Evolutionary conservation across 2,797 vertebrate species (phyloP).

Genomic region (Syndactyla subalaris): DNA sequence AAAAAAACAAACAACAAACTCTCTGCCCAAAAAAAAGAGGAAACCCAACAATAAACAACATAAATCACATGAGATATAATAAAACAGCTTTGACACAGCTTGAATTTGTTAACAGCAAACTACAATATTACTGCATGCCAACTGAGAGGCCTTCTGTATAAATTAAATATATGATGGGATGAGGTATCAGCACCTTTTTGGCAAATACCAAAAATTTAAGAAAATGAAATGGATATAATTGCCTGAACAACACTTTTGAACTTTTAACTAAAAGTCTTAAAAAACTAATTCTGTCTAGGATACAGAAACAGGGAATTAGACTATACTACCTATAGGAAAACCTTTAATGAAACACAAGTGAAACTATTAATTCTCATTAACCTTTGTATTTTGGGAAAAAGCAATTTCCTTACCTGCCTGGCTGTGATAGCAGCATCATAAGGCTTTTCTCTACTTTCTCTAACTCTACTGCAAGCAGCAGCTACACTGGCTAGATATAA

Average conservation of each 20-base stretch:
- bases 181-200: constrained; percentile 17
- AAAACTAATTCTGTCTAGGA: neutral
- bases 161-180: neutral
- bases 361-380: neutral
- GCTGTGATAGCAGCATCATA: neutral
- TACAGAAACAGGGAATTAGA: neutral
- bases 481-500: neutral
- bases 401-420: neutral
- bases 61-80: neutral
- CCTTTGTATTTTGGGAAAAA: neutral
- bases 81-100: neutral
- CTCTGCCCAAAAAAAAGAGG: neutral
- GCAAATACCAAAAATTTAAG: neutral
- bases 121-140: neutral
- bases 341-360: neutral
- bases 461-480: neutral
- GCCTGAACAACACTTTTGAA: neutral
- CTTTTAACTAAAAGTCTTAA: neutral
- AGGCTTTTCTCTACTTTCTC: neutral
- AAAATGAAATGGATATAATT: constrained; percentile 36
- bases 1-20: neutral
- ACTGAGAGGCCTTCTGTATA: neutral
- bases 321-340: neutral
- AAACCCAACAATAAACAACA: neutral
- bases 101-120: neutral